These are phyloP conservation scores for Planiliza haematocheilus DNA, from an alignment of 2,113 vertebrate genomes.

Conservation along the genomic window DNA sequence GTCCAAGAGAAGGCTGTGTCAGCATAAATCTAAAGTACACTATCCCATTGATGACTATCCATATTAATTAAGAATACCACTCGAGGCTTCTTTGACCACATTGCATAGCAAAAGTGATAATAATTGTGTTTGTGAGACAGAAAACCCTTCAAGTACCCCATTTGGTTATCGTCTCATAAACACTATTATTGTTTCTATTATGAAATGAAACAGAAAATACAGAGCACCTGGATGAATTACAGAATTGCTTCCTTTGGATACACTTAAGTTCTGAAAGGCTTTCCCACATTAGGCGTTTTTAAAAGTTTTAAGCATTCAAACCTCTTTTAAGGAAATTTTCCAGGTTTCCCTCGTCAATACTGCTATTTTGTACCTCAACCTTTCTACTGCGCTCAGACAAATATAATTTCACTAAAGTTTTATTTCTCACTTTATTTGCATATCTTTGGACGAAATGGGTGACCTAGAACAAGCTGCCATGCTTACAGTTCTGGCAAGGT, in stretches of 20 bases:
- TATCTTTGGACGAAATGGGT: neutral
- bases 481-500: constrained; percentile 5
- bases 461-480: constrained; percentile 14
- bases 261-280: neutral
- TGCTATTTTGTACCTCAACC: no score
- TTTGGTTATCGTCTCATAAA: neutral
- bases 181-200: neutral
- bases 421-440: constrained; percentile 15
- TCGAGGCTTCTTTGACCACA: constrained; percentile 47
- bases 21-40: constrained; percentile 61
- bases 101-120: constrained; percentile 51
- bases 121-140: no score
- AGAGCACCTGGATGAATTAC: neutral
- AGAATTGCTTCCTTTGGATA: neutral
- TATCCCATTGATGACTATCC: constrained; percentile 47
- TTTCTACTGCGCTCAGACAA: no score
- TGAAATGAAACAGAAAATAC: neutral
- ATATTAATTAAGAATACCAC: constrained; percentile 67
- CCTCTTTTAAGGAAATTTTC: no score
- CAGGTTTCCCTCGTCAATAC: no score
- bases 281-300: neutral
- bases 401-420: neutral
- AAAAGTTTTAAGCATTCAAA: no score
- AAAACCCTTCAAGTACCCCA: no score
- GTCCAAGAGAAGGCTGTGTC: constrained; percentile 68